These are phyloP conservation scores for Euspilapteryx auroguttella DNA, from an alignment of 2,888 invertebrate genomes.

Conservation along the genomic window DNA sequence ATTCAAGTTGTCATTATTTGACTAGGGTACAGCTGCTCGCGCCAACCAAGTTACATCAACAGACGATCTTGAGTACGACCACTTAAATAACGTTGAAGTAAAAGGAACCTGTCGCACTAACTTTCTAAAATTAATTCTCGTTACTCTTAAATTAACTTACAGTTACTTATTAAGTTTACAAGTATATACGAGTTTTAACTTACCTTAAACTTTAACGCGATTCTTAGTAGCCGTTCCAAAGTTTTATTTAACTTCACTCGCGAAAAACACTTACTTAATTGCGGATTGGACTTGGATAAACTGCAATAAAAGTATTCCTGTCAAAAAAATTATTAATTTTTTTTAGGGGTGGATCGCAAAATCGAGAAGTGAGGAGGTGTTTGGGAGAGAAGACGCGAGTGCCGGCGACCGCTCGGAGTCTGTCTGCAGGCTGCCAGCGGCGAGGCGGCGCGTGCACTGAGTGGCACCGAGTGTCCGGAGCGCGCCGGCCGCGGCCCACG, in stretches of 20 bases:
- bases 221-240: slow-evolving; percentile 26
- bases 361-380: too few species aligned
- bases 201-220: slow-evolving; percentile 40
- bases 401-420: too few species aligned
- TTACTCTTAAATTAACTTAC: too few species aligned
- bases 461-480: slow-evolving; percentile 10
- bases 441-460: slow-evolving; percentile 51
- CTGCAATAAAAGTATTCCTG: too few species aligned
- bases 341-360: too few species aligned
- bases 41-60: slow-evolving; percentile 45
- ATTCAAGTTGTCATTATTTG: slow-evolving; percentile 27
- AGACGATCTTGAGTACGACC: slow-evolving; percentile 20
- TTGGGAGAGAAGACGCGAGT: too few species aligned
- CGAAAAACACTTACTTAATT: too few species aligned
- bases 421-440: slow-evolving; percentile 41
- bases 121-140: slow-evolving; percentile 4
- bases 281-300: too few species aligned
- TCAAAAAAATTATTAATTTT: too few species aligned
- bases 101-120: slow-evolving; percentile 3
- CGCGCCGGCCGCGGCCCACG: slow-evolving; percentile 15
- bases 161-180: too few species aligned
- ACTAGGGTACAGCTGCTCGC: slow-evolving; percentile 18
- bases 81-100: slow-evolving; percentile 1
- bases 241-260: slow-evolving; percentile 45
- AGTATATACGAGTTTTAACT: slow-evolving; percentile 12